Evolutionary conservation across 2,113 vertebrate genomes (phyloP).

Genomic region (Edolisoma coerulescens): DNA sequence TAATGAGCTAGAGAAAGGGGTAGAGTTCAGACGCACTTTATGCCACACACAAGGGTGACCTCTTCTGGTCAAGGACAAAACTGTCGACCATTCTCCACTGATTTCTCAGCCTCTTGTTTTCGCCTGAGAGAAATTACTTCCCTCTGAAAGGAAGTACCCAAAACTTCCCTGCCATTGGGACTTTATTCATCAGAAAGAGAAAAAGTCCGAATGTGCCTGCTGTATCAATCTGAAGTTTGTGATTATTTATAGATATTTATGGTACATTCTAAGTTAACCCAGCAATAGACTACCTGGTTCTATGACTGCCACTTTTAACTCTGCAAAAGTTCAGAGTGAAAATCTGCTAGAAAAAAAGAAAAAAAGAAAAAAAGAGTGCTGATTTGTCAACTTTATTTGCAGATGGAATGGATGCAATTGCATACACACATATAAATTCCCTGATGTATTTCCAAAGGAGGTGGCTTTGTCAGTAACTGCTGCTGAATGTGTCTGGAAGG

Average conservation of each 20-base stretch:
- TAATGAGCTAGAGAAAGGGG: background rate
- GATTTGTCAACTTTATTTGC: background rate
- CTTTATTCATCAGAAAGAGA: background rate
- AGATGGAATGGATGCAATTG: background rate
- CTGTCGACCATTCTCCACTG: background rate
- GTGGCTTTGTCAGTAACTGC: background rate
- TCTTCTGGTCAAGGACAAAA: conserved; percentile 41
- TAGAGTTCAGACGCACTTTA: background rate
- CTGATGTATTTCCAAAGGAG: background rate
- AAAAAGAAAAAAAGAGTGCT: background rate
- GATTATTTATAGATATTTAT: background rate
- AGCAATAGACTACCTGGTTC: background rate
- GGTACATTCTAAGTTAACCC: background rate
- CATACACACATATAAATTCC: background rate
- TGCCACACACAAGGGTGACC: conserved; percentile 26
- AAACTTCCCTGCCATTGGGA: background rate
- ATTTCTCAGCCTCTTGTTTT: background rate
- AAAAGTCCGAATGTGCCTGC: background rate
- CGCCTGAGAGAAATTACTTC: background rate
- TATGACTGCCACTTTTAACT: background rate
- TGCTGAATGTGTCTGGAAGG: background rate
- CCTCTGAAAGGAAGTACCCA: background rate
- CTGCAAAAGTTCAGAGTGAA: background rate
- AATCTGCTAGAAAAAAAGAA: background rate
- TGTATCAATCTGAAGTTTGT: background rate